Percentiles rank a stretch among this genome's conserved stretches.
Evolutionary conservation across 2,888 invertebrate genomes (phyloP).

Genomic region (Ceramica pisi): DNA sequence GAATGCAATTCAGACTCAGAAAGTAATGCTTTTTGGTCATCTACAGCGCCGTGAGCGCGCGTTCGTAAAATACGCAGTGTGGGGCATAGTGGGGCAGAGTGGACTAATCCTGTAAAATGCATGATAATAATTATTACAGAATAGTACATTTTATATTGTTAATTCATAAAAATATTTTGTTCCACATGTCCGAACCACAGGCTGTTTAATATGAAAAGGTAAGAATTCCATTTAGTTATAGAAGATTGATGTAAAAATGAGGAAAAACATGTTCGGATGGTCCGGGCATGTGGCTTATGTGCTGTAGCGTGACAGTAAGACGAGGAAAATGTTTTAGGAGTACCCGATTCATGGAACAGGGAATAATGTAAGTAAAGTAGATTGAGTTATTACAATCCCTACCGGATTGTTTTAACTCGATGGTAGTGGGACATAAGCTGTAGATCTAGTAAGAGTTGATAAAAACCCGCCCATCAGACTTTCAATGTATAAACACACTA

Average conservation of each 20-base stretch:
- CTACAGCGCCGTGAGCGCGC: too few relatives aligned
- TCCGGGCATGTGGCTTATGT: constrained; percentile 45
- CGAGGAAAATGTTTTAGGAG: constrained; percentile 22
- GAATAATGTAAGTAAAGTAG: neutral
- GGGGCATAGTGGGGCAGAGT: too few relatives aligned
- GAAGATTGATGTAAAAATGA: constrained; percentile 29
- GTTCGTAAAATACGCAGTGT: too few relatives aligned
- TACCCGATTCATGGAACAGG: neutral
- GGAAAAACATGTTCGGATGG: constrained; percentile 35
- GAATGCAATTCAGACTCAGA: too few relatives aligned
- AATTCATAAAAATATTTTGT: constrained; percentile 58
- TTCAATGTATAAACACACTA: too few relatives aligned
- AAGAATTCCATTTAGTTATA: constrained; percentile 52
- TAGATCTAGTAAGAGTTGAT: neutral
- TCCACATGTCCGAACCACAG: constrained; percentile 64
- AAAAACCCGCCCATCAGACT: neutral
- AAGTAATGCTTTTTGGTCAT: too few relatives aligned
- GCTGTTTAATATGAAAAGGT: constrained; percentile 64
- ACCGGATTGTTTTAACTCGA: neutral
- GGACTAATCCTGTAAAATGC: constrained; percentile 19
- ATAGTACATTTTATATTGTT: constrained; percentile 29
- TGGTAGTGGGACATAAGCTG: neutral
- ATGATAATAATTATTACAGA: constrained; percentile 35
- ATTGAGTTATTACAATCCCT: too few relatives aligned
- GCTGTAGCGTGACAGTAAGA: constrained; percentile 24